Percentiles rank a stretch among this genome's conserved stretches.
These are phyloP conservation scores for Seira ritae DNA, from an alignment of 2,888 invertebrate species.

Conservation along the genomic window DNA sequence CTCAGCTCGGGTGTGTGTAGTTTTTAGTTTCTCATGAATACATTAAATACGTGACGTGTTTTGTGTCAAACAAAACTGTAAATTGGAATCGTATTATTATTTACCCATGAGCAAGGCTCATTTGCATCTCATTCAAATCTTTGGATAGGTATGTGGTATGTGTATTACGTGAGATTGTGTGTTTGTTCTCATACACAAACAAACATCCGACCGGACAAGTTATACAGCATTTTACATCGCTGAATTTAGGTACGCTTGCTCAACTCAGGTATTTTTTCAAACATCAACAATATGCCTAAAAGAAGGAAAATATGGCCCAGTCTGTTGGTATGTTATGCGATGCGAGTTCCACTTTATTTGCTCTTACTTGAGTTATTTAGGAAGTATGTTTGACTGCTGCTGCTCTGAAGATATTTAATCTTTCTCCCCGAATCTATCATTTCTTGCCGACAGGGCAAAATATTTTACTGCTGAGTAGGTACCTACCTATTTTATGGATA, in stretches of 20 bases:
- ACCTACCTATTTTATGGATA: background rate
- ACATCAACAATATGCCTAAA: background rate
- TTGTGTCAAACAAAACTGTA: slow-evolving; percentile 59
- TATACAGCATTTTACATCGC: slow-evolving; percentile 6
- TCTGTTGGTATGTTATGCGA: no score
- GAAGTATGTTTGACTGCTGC: slow-evolving; percentile 11
- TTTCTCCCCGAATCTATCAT: slow-evolving; percentile 30
- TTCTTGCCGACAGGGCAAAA: slow-evolving; percentile 19
- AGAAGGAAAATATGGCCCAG: background rate
- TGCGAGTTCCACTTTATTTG: slow-evolving; percentile 8
- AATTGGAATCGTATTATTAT: slow-evolving; percentile 52
- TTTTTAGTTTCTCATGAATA: slow-evolving; percentile 45
- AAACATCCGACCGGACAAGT: slow-evolving; percentile 32
- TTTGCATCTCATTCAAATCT: slow-evolving; percentile 44
- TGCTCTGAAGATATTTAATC: slow-evolving; percentile 22
- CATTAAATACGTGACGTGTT: slow-evolving; percentile 60
- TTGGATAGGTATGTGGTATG: background rate
- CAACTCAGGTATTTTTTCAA: no score
- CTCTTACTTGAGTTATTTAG: background rate
- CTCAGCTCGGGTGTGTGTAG: no score
- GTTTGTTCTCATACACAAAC: background rate
- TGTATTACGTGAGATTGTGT: background rate
- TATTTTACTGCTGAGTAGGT: no score
- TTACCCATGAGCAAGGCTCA: slow-evolving; percentile 31
- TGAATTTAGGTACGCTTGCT: slow-evolving; percentile 11